Base-by-base conservation (phyloP, 1,140 invertebrate species). In the Bradysia coprophila region DNA sequence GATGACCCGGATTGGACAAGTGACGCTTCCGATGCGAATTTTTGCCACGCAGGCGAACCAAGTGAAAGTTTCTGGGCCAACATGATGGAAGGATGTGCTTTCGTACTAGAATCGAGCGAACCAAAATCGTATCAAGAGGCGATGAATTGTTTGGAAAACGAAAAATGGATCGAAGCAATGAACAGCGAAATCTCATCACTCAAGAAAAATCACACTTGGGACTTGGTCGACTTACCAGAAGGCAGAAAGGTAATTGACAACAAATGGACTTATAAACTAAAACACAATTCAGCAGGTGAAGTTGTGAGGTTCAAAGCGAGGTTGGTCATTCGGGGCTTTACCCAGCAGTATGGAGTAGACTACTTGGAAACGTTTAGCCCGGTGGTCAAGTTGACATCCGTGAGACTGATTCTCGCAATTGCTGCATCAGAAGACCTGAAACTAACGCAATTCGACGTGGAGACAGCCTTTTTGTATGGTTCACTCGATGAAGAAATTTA, bases 401-500 rank as follows among this genome's bases (percentile, higher is more conserved):
- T 49, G 10, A 20, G 49, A 34, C 38, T 45, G 18, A 11, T 50
- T 15, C 39, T 51, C 21, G 39, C 49, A n/a, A 37, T 51, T 5
- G 33, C 44, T 9, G 48, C 40, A 4, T 21, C 23, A 42, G 3
- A 43, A 20, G 37, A 41, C 15, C n/a, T 45, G 21, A 21, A 32
- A 21, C n/a, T 47, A 11, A 40, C 15, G 19, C 53, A 52, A 46
- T 41, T 41, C 21, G 40, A 41, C 33, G 40, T 41, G 2, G 33
- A 41, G n/a, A 58, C 52, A 15, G 61, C 64, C 0, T 65, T 63
- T 45, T 45, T 65, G 1, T 42, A 67, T 50, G 62, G 57, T 0
- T 28, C 52, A 6, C 38, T 64, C 15, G 57, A 66, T 46, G 51
- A 51, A 24, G 49, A 62, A 1, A 63, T 37, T 8, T 15, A 51